phyloP scores from a whole-genome alignment of 2,888 invertebrate genomes.

The Trichopria drosophilae region DNA sequence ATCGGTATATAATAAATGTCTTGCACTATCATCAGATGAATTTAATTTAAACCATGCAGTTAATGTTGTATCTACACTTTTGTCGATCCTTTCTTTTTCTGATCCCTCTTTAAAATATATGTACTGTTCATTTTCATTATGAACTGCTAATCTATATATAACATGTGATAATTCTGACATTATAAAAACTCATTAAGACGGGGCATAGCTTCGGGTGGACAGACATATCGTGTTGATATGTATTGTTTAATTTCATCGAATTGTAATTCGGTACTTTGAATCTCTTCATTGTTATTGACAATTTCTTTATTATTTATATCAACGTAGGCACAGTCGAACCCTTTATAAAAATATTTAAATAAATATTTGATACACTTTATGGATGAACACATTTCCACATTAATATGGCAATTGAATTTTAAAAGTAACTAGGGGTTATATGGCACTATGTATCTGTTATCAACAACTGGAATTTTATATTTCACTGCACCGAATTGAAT shows the following conservation, averaged over 20 bases:
- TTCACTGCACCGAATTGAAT: not conserved
- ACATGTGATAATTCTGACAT: conserved; percentile 33
- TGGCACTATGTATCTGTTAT: conserved; percentile 10
- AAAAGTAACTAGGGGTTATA: no score
- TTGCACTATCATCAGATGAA: conserved; percentile 6
- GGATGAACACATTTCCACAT: conserved; percentile 5
- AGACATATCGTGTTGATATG: conserved; percentile 36
- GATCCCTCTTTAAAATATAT: conserved; percentile 24
- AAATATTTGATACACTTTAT: conserved; percentile 4
- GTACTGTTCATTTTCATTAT: conserved; percentile 37
- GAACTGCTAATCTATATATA: conserved; percentile 36
- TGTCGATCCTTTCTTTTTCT: conserved; percentile 11
- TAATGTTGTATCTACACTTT: conserved; percentile 17
- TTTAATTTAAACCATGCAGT: conserved; percentile 27
- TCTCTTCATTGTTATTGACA: conserved; percentile 24
- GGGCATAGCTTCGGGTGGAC: conserved; percentile 34
- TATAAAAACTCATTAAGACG: conserved; percentile 34
- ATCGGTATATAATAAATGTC: conserved; percentile 22
- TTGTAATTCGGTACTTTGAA: conserved; percentile 19
- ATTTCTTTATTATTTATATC: conserved; percentile 10
- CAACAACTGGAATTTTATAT: no score
- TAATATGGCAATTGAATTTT: conserved; percentile 2
- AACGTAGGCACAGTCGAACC: conserved; percentile 5
- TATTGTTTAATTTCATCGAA: conserved; percentile 36
- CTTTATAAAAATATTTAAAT: conserved; percentile 17